Evolutionary conservation across 2,797 vertebrate species (phyloP).

Genomic region (Bucorvus abyssinicus): DNA sequence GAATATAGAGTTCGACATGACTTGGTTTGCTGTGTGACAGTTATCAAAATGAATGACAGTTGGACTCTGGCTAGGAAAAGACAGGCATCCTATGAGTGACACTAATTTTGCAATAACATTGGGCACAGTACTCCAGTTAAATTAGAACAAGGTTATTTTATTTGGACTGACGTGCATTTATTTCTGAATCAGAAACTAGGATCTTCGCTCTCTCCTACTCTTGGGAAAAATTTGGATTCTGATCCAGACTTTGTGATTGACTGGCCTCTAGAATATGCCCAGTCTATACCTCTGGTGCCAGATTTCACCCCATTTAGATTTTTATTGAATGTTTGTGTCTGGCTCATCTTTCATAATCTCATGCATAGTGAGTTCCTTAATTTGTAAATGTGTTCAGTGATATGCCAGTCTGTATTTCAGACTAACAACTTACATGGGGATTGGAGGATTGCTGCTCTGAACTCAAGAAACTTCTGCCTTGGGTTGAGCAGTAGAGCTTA

Average conservation of each 20-base stretch:
- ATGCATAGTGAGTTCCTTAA: background rate
- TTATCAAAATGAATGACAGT: constrained; percentile 46
- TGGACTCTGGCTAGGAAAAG: background rate
- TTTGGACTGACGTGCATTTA: background rate
- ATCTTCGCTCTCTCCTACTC: background rate
- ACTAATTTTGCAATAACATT: constrained; percentile 9
- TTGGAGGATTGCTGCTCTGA: background rate
- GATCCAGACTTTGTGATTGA: background rate
- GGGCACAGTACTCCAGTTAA: background rate
- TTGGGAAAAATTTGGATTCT: constrained; percentile 3
- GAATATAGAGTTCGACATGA: background rate
- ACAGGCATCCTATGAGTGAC: constrained; percentile 19
- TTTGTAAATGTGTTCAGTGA: constrained; percentile 13
- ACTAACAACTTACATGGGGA: background rate
- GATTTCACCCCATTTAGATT: background rate
- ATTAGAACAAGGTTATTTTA: constrained; percentile 33
- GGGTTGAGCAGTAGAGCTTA: background rate
- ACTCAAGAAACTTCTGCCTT: background rate
- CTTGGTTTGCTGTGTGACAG: constrained; percentile 28
- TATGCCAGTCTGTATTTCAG: background rate
- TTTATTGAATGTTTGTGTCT: background rate
- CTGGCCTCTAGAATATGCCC: background rate
- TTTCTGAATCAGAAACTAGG: constrained; percentile 3
- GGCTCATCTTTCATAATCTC: background rate
- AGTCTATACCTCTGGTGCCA: background rate